Evolutionary conservation across 2,797 vertebrate genomes (phyloP).

Genomic region (Sebastes alutus): DNA sequence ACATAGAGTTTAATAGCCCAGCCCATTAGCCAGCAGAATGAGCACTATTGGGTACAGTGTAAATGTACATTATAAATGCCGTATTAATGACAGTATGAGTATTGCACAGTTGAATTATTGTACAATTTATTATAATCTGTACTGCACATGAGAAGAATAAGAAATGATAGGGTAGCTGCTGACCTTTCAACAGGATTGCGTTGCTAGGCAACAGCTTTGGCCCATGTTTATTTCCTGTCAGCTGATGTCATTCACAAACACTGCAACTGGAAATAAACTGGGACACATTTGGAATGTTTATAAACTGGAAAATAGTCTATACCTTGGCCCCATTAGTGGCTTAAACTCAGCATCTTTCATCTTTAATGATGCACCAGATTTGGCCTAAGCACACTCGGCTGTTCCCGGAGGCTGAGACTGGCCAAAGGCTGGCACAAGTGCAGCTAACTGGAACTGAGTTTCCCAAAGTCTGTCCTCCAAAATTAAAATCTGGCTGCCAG

Average conservation of each 20-base stretch:
- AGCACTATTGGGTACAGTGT: not conserved
- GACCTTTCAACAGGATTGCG: too few relatives aligned
- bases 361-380: not conserved
- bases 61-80: not conserved
- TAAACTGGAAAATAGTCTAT: too few relatives aligned
- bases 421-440: not conserved
- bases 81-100: too few relatives aligned
- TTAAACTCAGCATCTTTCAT: not conserved
- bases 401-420: not conserved
- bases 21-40: not conserved
- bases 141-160: too few relatives aligned
- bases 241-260: too few relatives aligned
- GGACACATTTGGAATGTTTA: too few relatives aligned
- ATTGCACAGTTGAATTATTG: too few relatives aligned
- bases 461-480: not conserved
- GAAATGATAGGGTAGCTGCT: too few relatives aligned
- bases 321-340: not conserved
- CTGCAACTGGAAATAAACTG: too few relatives aligned
- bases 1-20: not conserved
- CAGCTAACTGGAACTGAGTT: not conserved
- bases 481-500: not conserved
- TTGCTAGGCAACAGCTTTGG: too few relatives aligned
- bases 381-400: not conserved
- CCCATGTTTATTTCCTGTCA: too few relatives aligned
- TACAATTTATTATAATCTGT: too few relatives aligned